These are phyloP conservation scores for Schlechtendalia chinensis DNA, from an alignment of 1,140 invertebrate species.

Conservation along the genomic window DNA sequence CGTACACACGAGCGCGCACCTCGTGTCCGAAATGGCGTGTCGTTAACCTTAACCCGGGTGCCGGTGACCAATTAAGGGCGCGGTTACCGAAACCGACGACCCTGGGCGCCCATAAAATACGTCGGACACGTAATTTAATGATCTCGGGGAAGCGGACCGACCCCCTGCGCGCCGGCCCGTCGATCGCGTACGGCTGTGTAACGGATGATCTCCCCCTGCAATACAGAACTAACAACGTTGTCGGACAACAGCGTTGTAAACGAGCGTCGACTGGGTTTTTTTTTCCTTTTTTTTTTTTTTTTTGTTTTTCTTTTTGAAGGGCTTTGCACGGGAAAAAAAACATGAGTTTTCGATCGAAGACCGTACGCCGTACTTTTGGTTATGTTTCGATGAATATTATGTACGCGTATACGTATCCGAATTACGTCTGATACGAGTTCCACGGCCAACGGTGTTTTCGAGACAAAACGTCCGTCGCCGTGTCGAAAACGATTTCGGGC, in stretches of 20 bases:
- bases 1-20: conserved; percentile 31
- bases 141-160: conserved; percentile 12
- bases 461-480: no score
- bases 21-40: conserved; percentile 45
- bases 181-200: not conserved
- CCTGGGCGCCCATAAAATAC: conserved; percentile 45
- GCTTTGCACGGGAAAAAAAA: not conserved
- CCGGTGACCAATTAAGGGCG: conserved; percentile 49
- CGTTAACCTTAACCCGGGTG: conserved; percentile 47
- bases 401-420: not conserved
- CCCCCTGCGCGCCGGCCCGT: not conserved
- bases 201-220: conserved; percentile 19
- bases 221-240: conserved; percentile 29
- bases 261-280: not conserved
- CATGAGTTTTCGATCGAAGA: not conserved
- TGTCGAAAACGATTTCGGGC: no score
- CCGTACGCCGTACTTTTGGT: no score
- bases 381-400: not conserved
- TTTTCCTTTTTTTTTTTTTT: no score
- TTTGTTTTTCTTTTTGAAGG: not conserved
- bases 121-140: conserved; percentile 47
- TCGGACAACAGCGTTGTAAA: conserved; percentile 5
- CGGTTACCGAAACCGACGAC: conserved; percentile 45
- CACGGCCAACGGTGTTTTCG: no score
- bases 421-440: no score